phyloP scores from a whole-genome alignment of 2,113 vertebrate genomes.

The Thalassarche chlororhynchos region DNA sequence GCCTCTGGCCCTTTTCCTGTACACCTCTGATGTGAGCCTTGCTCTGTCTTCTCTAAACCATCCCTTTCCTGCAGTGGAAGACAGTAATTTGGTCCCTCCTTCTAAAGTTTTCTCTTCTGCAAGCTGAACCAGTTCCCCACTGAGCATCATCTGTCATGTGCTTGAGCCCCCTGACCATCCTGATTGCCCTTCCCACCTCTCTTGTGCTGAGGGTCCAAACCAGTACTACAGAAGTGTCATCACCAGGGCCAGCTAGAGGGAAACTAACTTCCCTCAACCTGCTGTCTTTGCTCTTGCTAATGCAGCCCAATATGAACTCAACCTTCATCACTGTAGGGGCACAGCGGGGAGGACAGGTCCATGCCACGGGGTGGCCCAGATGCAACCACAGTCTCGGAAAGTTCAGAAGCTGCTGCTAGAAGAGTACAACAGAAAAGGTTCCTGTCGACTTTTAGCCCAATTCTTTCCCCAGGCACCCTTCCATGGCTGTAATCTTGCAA shows the following conservation, averaged over 20 bases:
- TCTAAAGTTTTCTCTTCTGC: neutral
- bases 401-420: neutral
- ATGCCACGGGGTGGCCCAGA: neutral
- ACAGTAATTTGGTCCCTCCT: neutral
- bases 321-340: neutral
- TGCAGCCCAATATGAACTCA: neutral
- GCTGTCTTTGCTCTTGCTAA: neutral
- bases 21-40: neutral
- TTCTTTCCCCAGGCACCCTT: neutral
- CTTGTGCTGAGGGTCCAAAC: neutral
- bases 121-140: neutral
- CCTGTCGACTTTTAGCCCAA: neutral
- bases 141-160: neutral
- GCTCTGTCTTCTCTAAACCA: neutral
- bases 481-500: neutral
- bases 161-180: neutral
- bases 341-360: neutral
- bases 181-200: neutral
- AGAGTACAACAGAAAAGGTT: neutral
- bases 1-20: neutral
- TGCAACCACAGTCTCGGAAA: neutral
- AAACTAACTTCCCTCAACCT: accelerated
- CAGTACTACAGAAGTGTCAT: neutral
- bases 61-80: neutral
- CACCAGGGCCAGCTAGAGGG: neutral